Evolutionary conservation across 2,113 vertebrate genomes (phyloP).

Genomic region (Athene cunicularia): DNA sequence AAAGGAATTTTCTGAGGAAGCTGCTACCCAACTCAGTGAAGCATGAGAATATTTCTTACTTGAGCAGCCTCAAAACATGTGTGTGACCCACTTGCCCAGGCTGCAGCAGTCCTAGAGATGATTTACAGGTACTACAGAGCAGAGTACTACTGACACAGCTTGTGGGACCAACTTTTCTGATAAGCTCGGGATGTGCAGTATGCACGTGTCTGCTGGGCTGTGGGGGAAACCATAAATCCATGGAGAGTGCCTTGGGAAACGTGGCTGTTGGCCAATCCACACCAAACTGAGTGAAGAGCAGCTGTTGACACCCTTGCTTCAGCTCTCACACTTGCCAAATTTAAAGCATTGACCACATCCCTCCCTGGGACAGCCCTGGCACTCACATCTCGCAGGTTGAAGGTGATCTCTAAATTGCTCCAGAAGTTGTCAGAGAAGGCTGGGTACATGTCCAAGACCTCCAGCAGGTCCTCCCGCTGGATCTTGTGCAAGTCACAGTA

Average conservation of each 20-base stretch:
- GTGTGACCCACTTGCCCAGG: neutral
- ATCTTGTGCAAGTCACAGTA: constrained; percentile 98
- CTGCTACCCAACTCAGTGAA: neutral
- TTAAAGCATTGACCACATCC: neutral
- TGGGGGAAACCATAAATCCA: neutral
- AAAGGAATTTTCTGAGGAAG: neutral
- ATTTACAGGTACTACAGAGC: neutral
- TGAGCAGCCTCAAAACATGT: neutral
- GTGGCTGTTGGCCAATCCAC: neutral
- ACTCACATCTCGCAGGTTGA: constrained; percentile 97
- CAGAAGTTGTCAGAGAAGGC: constrained; percentile 93
- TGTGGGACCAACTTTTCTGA: neutral
- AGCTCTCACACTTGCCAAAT: neutral
- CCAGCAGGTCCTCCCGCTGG: constrained; percentile 91
- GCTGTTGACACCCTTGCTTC: neutral
- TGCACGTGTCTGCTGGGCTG: neutral
- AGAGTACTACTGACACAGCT: neutral
- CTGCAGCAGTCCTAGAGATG: neutral
- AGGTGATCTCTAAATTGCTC: constrained; percentile 96
- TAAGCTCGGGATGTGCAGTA: neutral
- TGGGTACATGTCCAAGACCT: constrained; percentile 97
- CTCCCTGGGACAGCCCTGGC: neutral
- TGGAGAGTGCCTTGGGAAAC: neutral
- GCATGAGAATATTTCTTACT: neutral
- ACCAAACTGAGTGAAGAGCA: neutral